Base-by-base conservation (phyloP, 2,113 vertebrate genomes). In the Osmerus eperlanus region DNA sequence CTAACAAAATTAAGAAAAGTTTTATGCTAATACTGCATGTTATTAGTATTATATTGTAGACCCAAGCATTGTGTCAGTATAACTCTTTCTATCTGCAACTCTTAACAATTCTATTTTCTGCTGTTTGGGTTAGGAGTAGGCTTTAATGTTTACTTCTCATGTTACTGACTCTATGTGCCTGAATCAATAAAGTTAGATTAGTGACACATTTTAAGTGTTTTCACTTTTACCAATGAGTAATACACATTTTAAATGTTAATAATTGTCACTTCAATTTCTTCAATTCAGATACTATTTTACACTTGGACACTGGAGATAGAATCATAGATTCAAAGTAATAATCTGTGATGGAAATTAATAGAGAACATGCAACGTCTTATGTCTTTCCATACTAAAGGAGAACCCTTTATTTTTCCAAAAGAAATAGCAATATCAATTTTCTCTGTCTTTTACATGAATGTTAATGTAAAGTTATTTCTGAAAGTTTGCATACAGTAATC, bases 161-260 rank as follows among this genome's bases (percentile, higher is more conserved):
- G 9, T 47, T 47, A 53, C 21, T 72, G 61, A 71, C 15, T 32
- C 32, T 68, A n/a, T n/a, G 81, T 83, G 80, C 81, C 84, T 86
- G 15, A 66, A 67, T 59, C 75, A 86, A 82, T 89, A 87, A 85
- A 87, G 73, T 79, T 72, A 36, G 41, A 47, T 47, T 11, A 47
- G 9, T 11, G 2, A 47, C 9, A 47, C 7, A 47, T 47, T 47
- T 47, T 47, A 47, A 47, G 9, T 47, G 41, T 47, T 47, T 47
- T 47, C 9, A 47, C 41, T 47, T 47, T 47, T 47, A 47, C 7
- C 41, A 47, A 47, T 47, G 41, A 12, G 41, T 47, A 47, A 11
- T 47, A 47, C 41, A 47, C 9, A 47, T 47, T 47, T 47, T 47
- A 47, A 47, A 9, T 11, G 41, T 47, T 47, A 47, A 47, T 47